These are phyloP conservation scores for Hylaea fasciaria DNA, from an alignment of 2,888 invertebrate species.

Conservation along the genomic window DNA sequence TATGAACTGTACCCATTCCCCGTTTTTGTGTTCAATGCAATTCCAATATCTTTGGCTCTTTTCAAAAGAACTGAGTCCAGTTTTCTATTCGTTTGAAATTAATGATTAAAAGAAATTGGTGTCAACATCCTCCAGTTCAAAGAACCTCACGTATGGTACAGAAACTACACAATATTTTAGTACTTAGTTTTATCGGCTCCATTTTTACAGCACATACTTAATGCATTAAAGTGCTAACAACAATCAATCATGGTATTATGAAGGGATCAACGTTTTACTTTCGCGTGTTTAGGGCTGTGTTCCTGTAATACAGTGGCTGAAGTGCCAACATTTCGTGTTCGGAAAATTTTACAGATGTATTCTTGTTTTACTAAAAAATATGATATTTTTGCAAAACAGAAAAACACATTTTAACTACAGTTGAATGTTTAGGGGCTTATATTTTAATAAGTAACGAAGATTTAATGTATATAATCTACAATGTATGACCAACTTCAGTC, in stretches of 20 bases:
- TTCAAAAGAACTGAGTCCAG: neutral
- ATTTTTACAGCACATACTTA: conserved; percentile 58
- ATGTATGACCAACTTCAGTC: too few relatives aligned
- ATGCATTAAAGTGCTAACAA: conserved; percentile 70
- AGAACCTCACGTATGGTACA: conserved; percentile 17
- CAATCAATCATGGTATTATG: conserved; percentile 75
- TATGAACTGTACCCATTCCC: too few relatives aligned
- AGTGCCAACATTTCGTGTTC: neutral
- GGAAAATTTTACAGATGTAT: too few relatives aligned
- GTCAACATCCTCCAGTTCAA: conserved; percentile 6
- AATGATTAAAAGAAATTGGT: neutral
- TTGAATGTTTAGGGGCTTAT: too few relatives aligned
- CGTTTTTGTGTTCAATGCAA: too few relatives aligned
- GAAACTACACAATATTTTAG: conserved; percentile 33
- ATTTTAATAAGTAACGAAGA: too few relatives aligned
- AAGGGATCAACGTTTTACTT: conserved; percentile 65
- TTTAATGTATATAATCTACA: too few relatives aligned
- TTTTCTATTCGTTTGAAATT: conserved; percentile 10
- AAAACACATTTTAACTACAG: too few relatives aligned
- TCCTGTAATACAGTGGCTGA: conserved; percentile 44
- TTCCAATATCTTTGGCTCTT: neutral
- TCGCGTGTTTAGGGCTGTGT: conserved; percentile 67
- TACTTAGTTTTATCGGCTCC: conserved; percentile 47
- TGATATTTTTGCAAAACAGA: too few relatives aligned
- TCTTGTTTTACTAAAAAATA: too few relatives aligned